A percentile compares a stretch with the other conserved stretches of the same genome.
Evolutionary conservation across 1,140 invertebrate species (phyloP).

Genomic region (Mercenaria mercenaria): DNA sequence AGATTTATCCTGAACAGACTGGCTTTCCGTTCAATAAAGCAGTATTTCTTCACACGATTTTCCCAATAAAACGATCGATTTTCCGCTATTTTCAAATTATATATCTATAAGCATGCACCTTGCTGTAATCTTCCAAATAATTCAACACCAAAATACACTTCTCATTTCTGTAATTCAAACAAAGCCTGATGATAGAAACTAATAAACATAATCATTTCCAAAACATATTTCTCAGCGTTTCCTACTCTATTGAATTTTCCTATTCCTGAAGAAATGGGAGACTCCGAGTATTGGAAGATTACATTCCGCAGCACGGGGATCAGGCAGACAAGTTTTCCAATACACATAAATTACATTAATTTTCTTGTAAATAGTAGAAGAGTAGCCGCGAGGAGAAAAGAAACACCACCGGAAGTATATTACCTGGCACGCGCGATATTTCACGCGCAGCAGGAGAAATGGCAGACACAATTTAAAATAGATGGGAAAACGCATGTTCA

Average conservation of each 20-base stretch:
- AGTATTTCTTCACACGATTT: neutral
- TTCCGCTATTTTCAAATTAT: constrained; percentile 20
- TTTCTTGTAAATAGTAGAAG: constrained; percentile 30
- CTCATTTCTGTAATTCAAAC: constrained; percentile 32
- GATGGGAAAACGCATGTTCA: neutral
- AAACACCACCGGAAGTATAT: constrained; percentile 17
- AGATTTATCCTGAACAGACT: neutral
- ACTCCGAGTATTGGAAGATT: constrained; percentile 16
- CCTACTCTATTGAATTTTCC: constrained; percentile 8
- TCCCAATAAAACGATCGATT: constrained; percentile 30
- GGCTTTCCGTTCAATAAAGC: neutral
- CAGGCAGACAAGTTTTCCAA: constrained; percentile 33
- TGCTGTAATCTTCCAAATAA: neutral
- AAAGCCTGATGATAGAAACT: neutral
- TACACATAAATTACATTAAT: constrained; percentile 65
- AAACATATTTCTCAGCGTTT: constrained; percentile 24
- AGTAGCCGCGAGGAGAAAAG: constrained; percentile 9
- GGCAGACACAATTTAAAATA: neutral
- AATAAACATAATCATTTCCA: constrained; percentile 40
- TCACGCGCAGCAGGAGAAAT: neutral
- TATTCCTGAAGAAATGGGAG: constrained; percentile 1
- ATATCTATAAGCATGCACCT: neutral
- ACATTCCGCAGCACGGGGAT: constrained; percentile 15
- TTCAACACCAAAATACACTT: constrained; percentile 5
- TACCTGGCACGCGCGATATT: constrained; percentile 8